These are phyloP conservation scores for Xenotilapia longispinis DNA, from an alignment of 2,113 vertebrate genomes.

Conservation along the genomic window DNA sequence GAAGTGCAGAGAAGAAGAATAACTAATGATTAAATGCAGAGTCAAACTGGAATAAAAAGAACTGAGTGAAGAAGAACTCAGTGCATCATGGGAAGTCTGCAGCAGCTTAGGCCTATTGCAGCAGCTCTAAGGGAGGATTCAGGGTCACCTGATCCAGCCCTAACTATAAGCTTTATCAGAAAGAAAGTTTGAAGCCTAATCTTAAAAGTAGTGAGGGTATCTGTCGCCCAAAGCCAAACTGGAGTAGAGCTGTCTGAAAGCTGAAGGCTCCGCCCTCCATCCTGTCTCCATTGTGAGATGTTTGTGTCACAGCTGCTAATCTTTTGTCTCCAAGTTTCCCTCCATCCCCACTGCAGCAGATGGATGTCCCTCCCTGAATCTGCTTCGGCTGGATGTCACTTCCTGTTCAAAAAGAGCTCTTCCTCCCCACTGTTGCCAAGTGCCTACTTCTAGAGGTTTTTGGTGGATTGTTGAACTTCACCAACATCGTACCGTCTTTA, in stretches of 20 bases:
- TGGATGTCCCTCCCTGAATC: background rate
- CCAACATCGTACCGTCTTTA: background rate
- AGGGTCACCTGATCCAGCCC: background rate
- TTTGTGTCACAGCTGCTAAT: background rate
- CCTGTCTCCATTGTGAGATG: background rate
- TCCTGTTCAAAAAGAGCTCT: background rate
- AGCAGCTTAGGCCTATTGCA: background rate
- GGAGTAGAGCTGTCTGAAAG: background rate
- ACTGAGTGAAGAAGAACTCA: background rate
- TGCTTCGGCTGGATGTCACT: background rate
- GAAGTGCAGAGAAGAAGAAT: background rate
- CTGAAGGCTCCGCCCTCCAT: background rate
- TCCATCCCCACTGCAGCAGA: background rate
- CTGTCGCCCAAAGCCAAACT: background rate
- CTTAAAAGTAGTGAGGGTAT: fast-evolving
- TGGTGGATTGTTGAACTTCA: background rate
- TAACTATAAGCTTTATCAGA: background rate
- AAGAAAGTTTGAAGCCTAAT: background rate
- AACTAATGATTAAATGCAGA: background rate
- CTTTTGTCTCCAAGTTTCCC: background rate
- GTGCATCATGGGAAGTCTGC: background rate
- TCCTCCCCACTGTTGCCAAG: background rate
- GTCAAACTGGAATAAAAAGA: background rate
- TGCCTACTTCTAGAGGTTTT: background rate
- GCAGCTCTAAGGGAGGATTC: background rate